Conservation (phyloP, 2,888 invertebrate species). For the Drosophila fulvimacula region DNA sequence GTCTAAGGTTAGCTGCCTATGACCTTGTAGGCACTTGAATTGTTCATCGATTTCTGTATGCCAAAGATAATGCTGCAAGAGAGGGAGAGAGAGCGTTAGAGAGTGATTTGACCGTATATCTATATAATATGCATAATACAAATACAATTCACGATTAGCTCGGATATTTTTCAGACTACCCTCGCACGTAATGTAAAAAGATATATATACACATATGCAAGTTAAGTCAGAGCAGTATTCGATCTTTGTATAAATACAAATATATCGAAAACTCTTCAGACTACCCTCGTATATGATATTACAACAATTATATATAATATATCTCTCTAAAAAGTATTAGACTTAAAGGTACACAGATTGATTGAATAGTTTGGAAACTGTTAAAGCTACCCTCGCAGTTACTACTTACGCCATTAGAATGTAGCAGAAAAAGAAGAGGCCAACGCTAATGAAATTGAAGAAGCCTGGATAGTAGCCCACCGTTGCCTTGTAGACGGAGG, state of each 20-base stretch:
- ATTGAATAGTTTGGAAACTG: neutral
- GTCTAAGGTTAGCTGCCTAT: constrained; percentile 78
- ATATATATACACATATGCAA: neutral
- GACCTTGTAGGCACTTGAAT: constrained; percentile 72
- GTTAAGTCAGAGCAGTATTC: neutral
- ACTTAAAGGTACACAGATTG: neutral
- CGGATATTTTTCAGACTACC: neutral
- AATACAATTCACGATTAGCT: neutral
- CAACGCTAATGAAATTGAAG: constrained; percentile 87
- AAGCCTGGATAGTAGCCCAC: constrained; percentile 86
- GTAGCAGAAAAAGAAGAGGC: constrained; percentile 85
- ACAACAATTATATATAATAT: neutral
- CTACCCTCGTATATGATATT: too few relatives aligned
- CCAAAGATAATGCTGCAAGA: constrained; percentile 79
- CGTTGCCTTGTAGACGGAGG: constrained; percentile 87
- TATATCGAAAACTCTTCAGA: too few relatives aligned
- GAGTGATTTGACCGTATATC: neutral
- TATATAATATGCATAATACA: neutral
- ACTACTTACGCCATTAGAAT: constrained; percentile 86
- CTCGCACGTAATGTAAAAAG: neutral
- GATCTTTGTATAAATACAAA: neutral
- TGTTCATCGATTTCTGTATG: constrained; percentile 81
- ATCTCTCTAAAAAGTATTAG: neutral
- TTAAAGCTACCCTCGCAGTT: neutral
- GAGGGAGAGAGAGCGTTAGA: constrained; percentile 5